A percentile compares a stretch with the other conserved stretches of the same genome.
Evolutionary conservation across 2,797 vertebrate species (phyloP).

Genomic region (Salarias fasciatus): DNA sequence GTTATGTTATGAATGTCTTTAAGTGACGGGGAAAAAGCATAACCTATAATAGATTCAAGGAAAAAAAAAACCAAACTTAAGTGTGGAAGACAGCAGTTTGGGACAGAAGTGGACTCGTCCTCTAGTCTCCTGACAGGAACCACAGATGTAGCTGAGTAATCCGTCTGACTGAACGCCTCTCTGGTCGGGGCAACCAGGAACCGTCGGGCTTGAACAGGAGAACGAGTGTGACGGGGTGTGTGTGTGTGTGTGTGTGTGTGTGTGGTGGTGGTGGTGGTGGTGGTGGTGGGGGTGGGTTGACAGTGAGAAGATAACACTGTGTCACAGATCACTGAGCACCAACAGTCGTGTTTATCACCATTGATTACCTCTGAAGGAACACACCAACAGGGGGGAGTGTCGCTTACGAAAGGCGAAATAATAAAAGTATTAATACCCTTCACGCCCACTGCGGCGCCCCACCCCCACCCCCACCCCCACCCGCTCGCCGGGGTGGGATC

Average conservation of each 20-base stretch:
- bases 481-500: slow-evolving; percentile 31
- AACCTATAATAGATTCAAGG: no score
- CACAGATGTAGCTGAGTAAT: not conserved
- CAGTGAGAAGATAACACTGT: not conserved
- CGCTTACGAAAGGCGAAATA: slow-evolving; percentile 37
- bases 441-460: slow-evolving; percentile 11
- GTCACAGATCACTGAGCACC: not conserved
- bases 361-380: slow-evolving; percentile 26
- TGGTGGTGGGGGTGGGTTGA: no score
- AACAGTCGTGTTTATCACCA: not conserved
- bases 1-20: no score
- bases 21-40: no score
- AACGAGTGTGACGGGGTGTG: not conserved
- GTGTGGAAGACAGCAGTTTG: no score
- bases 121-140: not conserved
- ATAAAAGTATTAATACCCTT: slow-evolving; percentile 44
- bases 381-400: slow-evolving; percentile 13
- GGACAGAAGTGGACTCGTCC: no score
- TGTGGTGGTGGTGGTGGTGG: no score
- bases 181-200: not conserved
- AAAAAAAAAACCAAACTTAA: no score
- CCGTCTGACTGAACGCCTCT: not conserved
- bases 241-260: no score
- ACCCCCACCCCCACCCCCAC: not conserved
- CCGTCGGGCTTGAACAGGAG: not conserved